Percentiles rank a stretch among this genome's conserved stretches.
phyloP scores from a whole-genome alignment of 2,113 vertebrate species.

The Nettapus auritus region DNA sequence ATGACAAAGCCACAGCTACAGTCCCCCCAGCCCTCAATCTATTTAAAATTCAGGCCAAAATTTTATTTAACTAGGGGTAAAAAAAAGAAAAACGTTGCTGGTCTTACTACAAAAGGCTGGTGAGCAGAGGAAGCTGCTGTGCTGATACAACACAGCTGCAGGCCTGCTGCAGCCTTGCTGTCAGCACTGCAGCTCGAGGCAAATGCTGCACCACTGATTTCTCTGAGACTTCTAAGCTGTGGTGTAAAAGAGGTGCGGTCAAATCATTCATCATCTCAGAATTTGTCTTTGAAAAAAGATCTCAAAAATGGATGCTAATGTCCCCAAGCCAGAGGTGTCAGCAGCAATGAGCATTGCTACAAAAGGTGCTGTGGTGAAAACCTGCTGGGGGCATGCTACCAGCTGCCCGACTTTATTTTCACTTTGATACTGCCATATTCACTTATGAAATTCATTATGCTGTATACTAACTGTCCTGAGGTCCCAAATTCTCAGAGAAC shows the following conservation, averaged over 20 bases:
- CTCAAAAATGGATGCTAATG: not conserved
- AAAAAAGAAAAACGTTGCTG: not conserved
- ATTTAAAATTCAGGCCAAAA: not conserved
- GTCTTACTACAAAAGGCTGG: not conserved
- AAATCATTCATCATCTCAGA: not conserved
- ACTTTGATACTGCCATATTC: not conserved
- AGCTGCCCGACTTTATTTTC: not conserved
- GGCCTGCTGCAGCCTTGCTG: not conserved
- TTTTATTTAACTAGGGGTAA: not conserved
- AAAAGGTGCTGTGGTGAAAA: not conserved
- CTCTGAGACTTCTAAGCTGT: not conserved
- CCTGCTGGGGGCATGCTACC: not conserved
- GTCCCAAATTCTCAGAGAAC: not conserved
- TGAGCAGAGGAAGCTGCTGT: not conserved
- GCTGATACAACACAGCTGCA: not conserved
- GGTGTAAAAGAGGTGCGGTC: not conserved
- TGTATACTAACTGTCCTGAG: not conserved
- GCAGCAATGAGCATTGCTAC: not conserved
- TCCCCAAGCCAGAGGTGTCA: not conserved
- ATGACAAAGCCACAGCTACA: not conserved
- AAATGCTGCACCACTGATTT: not conserved
- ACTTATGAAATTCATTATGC: not conserved
- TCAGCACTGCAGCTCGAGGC: not conserved
- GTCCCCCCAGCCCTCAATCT: not conserved
- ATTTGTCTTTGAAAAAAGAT: not conserved